Percentiles rank a stretch among this genome's conserved stretches.
Evolutionary conservation across 2,113 vertebrate genomes (phyloP).

Genomic region (Ivindomyrus marchei): DNA sequence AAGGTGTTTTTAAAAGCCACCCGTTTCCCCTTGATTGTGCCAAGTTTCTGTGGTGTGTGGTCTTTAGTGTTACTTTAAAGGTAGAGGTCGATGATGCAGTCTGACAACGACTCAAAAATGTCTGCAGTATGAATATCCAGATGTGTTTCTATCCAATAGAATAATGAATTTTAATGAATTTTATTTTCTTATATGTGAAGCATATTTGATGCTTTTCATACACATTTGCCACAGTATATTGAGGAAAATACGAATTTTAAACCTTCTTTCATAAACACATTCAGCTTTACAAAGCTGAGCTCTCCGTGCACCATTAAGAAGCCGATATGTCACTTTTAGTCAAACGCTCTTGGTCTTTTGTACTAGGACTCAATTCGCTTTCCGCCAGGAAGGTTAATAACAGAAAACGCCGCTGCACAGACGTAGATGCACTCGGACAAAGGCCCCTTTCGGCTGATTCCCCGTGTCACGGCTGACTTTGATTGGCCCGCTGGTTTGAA

Average conservation of each 20-base stretch:
- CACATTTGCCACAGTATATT: neutral
- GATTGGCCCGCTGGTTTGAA: neutral
- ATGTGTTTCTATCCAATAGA: neutral
- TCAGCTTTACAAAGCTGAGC: neutral
- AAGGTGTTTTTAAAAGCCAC: neutral
- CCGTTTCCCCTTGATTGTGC: neutral
- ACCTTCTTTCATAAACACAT: neutral
- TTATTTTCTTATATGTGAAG: neutral
- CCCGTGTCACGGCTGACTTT: neutral
- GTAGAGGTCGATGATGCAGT: neutral
- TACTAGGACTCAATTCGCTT: neutral
- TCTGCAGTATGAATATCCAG: neutral
- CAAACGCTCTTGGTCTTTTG: neutral
- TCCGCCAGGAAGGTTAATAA: neutral
- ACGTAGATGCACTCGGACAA: neutral
- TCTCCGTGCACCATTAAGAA: neutral
- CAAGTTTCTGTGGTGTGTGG: neutral
- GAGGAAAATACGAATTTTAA: neutral
- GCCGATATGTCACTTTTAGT: neutral
- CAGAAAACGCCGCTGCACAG: neutral
- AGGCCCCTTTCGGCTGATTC: neutral
- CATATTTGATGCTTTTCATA: neutral
- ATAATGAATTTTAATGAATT: neutral
- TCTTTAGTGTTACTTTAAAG: neutral
- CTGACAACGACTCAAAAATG: neutral